Evolutionary conservation across 2,888 invertebrate genomes (phyloP), one percentile per base, ranked within the genome.

Genomic region (Gerosis bhagava): DNA sequence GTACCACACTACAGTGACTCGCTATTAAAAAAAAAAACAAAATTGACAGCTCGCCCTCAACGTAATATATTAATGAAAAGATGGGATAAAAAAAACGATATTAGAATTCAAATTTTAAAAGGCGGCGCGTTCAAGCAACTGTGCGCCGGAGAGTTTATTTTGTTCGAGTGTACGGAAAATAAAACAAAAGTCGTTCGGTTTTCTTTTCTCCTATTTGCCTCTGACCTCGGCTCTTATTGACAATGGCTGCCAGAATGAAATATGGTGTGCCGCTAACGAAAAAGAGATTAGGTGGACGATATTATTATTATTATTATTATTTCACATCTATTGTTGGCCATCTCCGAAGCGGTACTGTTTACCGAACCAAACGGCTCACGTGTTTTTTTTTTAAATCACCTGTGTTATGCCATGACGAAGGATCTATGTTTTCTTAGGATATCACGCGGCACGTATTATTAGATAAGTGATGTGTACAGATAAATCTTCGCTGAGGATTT

Each of bases 211-310:
- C 77, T 83, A 81, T 83, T 86, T 86, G 86, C 82, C 81, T 78
- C 79, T 83, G 86, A 86, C 86, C 86, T 81, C 84, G 77, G 77
- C 64, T 74, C 70, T 71, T 83, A 84, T 84, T 86, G 86, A 87
- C 88, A 88, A 88, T 86, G 77, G 79, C 83, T 84, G 83, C 82
- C 84, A 79, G 82, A 77, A 87, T 87, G 86, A 88, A 86, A 84
- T 87, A 88, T 86, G 83, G 83, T 73, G 78, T 72, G 77, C 70
- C 76, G 78, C 73, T 80, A 80, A 86, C 78, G 77, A 79, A 84
- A 83, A 79, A 81, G 76, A 83, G 84, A 84, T 87, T 84, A 82
- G 75, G 74, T 76, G 77, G 74, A 79, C 73, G 81, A 83, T 82
- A 83, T 83, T 80, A n/a, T n/a, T n/a, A n/a, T n/a, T n/a, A n/a